phyloP scores from a whole-genome alignment of 2,113 vertebrate species.

The Chloropsis hardwickii region DNA sequence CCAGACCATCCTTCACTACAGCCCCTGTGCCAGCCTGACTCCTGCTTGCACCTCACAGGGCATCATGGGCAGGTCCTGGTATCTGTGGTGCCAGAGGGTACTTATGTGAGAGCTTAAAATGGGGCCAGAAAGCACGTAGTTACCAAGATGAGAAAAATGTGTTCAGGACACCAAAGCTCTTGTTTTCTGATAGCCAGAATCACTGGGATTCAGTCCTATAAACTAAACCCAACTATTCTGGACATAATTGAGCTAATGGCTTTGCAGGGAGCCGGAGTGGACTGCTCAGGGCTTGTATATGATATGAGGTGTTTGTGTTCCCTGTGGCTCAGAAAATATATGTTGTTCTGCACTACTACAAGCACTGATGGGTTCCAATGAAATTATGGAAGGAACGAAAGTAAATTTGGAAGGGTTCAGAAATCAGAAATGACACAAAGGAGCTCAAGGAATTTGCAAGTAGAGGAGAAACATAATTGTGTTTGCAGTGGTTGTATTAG shows the following conservation, averaged over 20 bases:
- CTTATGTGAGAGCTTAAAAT: not conserved
- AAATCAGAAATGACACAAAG: not conserved
- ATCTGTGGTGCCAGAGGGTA: not conserved
- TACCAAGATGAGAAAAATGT: not conserved
- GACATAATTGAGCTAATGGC: not conserved
- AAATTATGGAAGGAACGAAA: not conserved
- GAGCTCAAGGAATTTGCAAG: not conserved
- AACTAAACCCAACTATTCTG: not conserved
- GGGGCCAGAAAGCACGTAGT: not conserved
- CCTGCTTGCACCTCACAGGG: not conserved
- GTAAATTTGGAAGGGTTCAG: not conserved
- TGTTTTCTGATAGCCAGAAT: not conserved
- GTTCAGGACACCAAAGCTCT: not conserved
- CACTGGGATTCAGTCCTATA: not conserved
- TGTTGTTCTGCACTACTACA: not conserved
- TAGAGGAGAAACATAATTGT: not conserved
- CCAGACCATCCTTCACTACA: fast-evolving
- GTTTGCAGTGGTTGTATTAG: not conserved
- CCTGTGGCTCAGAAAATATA: not conserved
- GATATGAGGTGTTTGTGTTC: not conserved
- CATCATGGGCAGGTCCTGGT: not conserved
- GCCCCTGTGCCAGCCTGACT: not conserved
- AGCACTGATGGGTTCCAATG: not conserved
- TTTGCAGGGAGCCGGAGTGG: not conserved
- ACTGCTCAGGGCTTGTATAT: not conserved